Conservation (phyloP, 2,797 vertebrate species). For the Sebastolobus alascanus region DNA sequence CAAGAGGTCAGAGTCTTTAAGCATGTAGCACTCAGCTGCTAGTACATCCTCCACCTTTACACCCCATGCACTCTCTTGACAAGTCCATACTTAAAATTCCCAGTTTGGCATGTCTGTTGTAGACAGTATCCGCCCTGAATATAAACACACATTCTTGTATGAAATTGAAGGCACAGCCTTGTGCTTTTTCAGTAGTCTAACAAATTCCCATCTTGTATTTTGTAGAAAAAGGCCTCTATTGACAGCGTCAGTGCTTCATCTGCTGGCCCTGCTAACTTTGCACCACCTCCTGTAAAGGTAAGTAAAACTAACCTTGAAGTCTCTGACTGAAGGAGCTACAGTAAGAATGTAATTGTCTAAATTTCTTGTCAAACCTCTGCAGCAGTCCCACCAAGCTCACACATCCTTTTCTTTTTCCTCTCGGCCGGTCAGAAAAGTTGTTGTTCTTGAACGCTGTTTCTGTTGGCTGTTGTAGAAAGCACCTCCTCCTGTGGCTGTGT, state of each 20-base stretch:
- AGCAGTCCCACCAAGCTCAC: not conserved
- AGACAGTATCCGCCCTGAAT: not conserved
- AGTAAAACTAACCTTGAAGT: not conserved
- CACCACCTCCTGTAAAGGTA: slow-evolving; percentile 69
- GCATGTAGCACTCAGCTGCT: slow-evolving; percentile 24
- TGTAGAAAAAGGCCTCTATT: not conserved
- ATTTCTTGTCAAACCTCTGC: slow-evolving; percentile 19
- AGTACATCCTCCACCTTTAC: not conserved
- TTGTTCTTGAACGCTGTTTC: not conserved
- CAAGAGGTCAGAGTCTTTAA: slow-evolving; percentile 60
- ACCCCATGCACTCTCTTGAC: not conserved
- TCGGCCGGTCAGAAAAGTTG: not conserved
- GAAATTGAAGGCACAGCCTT: not conserved
- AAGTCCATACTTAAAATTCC: not conserved
- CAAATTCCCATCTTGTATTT: not conserved
- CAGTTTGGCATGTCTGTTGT: not conserved
- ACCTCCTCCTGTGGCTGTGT: slow-evolving; percentile 26
- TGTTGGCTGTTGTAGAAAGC: not conserved
- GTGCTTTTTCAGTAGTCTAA: not conserved
- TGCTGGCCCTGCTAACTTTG: slow-evolving; percentile 64
- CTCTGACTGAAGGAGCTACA: not conserved
- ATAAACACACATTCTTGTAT: not conserved
- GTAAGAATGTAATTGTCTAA: not conserved
- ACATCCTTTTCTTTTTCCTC: not conserved
- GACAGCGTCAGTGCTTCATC: slow-evolving; percentile 53